A percentile compares a stretch with the other conserved stretches of the same genome.
Evolutionary conservation across 2,888 invertebrate genomes (phyloP).

Genomic region (Polyommatus iphigenia): DNA sequence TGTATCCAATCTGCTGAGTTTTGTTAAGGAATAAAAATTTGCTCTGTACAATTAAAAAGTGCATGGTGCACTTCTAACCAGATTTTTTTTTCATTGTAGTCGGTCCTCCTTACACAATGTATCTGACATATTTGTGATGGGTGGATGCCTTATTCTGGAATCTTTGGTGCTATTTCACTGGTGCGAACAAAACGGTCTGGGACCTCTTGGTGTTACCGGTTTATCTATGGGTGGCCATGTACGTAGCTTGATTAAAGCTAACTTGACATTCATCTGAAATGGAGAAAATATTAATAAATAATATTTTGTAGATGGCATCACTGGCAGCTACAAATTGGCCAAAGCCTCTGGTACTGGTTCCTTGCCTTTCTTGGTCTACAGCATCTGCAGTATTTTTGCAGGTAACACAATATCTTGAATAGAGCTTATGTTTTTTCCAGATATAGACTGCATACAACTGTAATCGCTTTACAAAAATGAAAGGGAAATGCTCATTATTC

Average conservation of each 20-base stretch:
- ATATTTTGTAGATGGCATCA: constrained; percentile 92
- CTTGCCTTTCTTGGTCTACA: constrained; percentile 98
- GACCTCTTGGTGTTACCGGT: constrained; percentile 96
- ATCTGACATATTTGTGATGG: constrained; percentile 99
- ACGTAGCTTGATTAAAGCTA: constrained; percentile 60
- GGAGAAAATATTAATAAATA: neutral
- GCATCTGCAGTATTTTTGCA: constrained; percentile 97
- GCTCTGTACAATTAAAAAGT: neutral
- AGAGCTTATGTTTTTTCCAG: too few species aligned
- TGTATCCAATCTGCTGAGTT: neutral
- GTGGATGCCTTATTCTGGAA: constrained; percentile 96
- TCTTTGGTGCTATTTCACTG: constrained; percentile 94
- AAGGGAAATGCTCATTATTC: too few species aligned
- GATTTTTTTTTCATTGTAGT: constrained; percentile 62
- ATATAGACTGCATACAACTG: too few species aligned
- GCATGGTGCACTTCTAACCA: constrained; percentile 20
- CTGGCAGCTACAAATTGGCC: constrained; percentile 98
- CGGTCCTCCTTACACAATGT: constrained; percentile 96
- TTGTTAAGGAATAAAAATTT: neutral
- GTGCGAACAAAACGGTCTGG: constrained; percentile 94
- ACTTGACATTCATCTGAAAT: neutral
- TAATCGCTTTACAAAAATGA: too few species aligned
- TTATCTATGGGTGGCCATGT: constrained; percentile 99
- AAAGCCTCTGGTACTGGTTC: constrained; percentile 94
- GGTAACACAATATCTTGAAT: constrained; percentile 63